A percentile compares a stretch with the other conserved stretches of the same genome.
phyloP scores from a whole-genome alignment of 2,797 vertebrate genomes.

The Sylvilagus floridanus region DNA sequence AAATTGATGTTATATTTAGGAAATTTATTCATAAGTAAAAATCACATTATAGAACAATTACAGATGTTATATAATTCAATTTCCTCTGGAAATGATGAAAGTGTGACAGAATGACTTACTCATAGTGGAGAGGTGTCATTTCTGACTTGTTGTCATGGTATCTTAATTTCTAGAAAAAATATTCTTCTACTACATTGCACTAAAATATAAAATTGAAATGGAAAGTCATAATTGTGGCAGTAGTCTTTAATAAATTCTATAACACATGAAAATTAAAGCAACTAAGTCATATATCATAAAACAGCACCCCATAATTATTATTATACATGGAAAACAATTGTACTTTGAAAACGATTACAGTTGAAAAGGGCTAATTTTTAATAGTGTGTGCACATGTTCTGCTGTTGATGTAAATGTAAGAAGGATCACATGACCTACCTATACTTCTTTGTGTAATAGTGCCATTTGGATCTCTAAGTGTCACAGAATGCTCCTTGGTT shows the following conservation, averaged over 20 bases:
- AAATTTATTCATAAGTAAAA: neutral
- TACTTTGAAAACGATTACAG: neutral
- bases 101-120: neutral
- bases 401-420: neutral
- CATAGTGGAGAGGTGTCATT: neutral
- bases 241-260: neutral
- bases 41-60: neutral
- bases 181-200: neutral
- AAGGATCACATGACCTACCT: neutral
- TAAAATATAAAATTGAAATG: neutral
- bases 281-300: neutral
- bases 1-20: neutral
- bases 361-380: neutral
- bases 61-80: neutral
- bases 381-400: neutral
- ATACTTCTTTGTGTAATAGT: neutral
- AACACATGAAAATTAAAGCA: neutral
- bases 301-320: neutral
- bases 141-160: neutral
- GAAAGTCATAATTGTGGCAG: neutral
- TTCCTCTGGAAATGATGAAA: constrained; percentile 5
- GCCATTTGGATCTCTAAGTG: neutral
- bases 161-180: neutral
- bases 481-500: neutral
- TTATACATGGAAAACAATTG: neutral